Evolutionary conservation across 2,797 vertebrate species (phyloP).

Genomic region (Halcyon chelicuti): DNA sequence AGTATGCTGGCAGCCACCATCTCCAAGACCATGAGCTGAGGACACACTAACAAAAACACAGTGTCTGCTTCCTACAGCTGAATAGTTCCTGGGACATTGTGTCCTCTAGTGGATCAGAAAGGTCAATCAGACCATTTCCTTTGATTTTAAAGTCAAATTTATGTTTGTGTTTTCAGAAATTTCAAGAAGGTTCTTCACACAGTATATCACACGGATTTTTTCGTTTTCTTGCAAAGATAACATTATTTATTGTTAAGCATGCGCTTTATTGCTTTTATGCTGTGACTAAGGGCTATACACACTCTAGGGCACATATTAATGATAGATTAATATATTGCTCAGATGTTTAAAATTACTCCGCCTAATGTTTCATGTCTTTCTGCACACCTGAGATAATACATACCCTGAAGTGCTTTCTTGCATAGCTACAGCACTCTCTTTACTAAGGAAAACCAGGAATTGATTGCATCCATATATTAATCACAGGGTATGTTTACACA

Average conservation of each 20-base stretch:
- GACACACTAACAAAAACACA: not conserved
- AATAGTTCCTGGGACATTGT: not conserved
- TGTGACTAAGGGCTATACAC: not conserved
- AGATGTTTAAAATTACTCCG: constrained; percentile 40
- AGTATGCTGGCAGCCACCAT: not conserved
- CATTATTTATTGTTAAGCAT: not conserved
- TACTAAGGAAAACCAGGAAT: not conserved
- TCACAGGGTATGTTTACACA: constrained; percentile 41
- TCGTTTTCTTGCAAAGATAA: not conserved
- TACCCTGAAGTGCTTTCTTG: constrained; percentile 1
- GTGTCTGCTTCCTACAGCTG: not conserved
- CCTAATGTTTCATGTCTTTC: constrained; percentile 17
- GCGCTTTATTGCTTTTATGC: not conserved
- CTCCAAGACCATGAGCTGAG: not conserved
- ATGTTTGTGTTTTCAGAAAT: not conserved
- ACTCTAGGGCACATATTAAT: not conserved
- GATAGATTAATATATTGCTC: constrained; percentile 23
- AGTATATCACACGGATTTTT: not conserved
- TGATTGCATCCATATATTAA: constrained; percentile 52
- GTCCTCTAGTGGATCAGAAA: not conserved
- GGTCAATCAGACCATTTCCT: not conserved
- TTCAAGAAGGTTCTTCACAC: not conserved
- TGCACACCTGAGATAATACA: constrained; percentile 50
- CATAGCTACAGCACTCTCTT: not conserved
- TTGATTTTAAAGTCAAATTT: not conserved